Evolutionary conservation across 2,888 invertebrate species (phyloP), one percentile per base, ranked within the genome.

Genomic region (Drosophila vallismaia): DNA sequence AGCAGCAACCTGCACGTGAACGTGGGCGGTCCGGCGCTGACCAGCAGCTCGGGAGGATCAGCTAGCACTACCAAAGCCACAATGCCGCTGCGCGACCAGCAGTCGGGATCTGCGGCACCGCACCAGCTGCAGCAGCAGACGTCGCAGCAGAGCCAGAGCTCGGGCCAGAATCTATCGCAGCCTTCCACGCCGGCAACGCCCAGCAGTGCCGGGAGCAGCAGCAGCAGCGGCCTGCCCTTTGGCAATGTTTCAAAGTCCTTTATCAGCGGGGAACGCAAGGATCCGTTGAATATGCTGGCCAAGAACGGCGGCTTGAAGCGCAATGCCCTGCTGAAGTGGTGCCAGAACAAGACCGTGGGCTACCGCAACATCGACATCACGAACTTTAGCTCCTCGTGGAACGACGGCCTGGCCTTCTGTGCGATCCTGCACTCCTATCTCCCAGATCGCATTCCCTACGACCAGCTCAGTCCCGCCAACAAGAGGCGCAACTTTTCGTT

Each of bases 341-440:
- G 98, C 92, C 98, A 98, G 91, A 96, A 96, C 90, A 97, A 97
- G 91, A 97, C 97, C 0, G 92, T 95, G 24, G 96, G 96, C 19
- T 98, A 98, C 92, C 94, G 94, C 91, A 96, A 96, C 90, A 97
- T 98, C 70, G 98, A 98, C 90, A 98, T 98, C 67, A 98, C 98
- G 28, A 98, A 98, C 92, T 98, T 98, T 92, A 97, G 97, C 93
- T 94, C 97, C 77, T 97, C 97, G 54, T 98, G 98, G 98, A 98
- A 98, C 92, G 98, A 98, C 92, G 98, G 96, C 3, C 92, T 98
- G 88, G 98, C 98, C 5, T 93, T 98, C 53, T 98, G 98, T 92
- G 98, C 98, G 33, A 94, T 98, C 56, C 92, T 98, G 75, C 98
- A 98, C 93, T 96, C 97, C 74, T 98, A 98, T 92, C 92, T 98